These are phyloP conservation scores for Balaeniceps rex DNA, from an alignment of 2,113 vertebrate genomes.

Conservation along the genomic window DNA sequence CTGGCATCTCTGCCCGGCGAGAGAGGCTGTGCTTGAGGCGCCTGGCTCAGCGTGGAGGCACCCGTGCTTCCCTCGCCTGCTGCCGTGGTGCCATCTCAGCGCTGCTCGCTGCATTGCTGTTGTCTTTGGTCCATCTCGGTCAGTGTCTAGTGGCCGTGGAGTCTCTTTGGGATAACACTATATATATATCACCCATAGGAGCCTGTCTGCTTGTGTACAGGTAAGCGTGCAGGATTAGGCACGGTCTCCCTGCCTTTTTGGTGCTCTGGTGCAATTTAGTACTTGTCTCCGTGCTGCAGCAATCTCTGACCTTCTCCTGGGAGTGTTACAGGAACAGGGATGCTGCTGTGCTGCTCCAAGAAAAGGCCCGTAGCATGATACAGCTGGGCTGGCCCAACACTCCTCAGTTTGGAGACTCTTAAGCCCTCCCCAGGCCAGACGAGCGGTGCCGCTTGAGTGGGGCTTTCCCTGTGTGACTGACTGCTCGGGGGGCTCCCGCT, in stretches of 20 bases:
- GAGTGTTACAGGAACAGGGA: not conserved
- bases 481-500: not conserved
- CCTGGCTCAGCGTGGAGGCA: accelerated
- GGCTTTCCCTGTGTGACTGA: not conserved
- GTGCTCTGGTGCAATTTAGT: not conserved
- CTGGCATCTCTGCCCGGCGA: accelerated
- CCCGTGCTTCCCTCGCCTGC: accelerated
- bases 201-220: not conserved
- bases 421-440: not conserved
- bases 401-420: not conserved
- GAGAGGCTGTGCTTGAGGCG: accelerated
- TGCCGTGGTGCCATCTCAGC: not conserved
- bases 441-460: not conserved
- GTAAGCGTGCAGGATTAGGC: not conserved
- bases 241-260: not conserved
- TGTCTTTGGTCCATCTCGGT: not conserved
- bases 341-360: not conserved
- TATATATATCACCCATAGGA: not conserved
- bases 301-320: not conserved
- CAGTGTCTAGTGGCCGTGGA: accelerated
- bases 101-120: not conserved
- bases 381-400: not conserved
- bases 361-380: accelerated
- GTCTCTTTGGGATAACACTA: not conserved
- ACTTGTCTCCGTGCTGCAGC: not conserved